Percentiles rank a stretch among this genome's conserved stretches.
phyloP scores from a whole-genome alignment of 2,888 invertebrate species.

The Amiota communis region DNA sequence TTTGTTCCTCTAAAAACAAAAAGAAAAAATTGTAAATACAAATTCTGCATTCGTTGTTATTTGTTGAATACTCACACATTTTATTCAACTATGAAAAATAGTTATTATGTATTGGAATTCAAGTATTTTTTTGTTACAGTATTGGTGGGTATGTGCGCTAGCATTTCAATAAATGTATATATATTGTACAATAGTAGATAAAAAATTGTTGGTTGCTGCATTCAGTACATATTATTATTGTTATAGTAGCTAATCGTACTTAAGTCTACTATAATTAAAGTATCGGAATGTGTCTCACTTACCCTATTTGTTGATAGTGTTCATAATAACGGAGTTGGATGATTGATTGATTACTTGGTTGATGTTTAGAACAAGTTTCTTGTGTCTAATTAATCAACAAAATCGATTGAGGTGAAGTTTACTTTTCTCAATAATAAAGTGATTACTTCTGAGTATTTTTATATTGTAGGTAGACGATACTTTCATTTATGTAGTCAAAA shows the following conservation, averaged over 20 bases:
- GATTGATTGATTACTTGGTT: constrained; percentile 19
- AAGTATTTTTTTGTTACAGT: no score
- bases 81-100: no score
- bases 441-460: neutral
- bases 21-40: no score
- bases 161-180: no score
- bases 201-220: no score
- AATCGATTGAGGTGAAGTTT: neutral
- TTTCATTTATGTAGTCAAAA: constrained; percentile 26
- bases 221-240: no score
- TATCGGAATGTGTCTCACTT: neutral
- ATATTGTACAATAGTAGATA: no score
- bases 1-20: no score
- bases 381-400: constrained; percentile 3
- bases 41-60: no score
- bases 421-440: neutral
- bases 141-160: no score
- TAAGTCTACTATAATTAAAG: neutral
- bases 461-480: neutral
- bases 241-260: neutral
- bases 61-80: no score
- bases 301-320: constrained; percentile 21
- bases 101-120: no score
- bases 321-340: constrained; percentile 3
- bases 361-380: constrained; percentile 15